Percentiles rank a stretch among this genome's conserved stretches.
These are phyloP conservation scores for Oceanodroma leucorhoa DNA, from an alignment of 2,797 vertebrate species.

Conservation along the genomic window DNA sequence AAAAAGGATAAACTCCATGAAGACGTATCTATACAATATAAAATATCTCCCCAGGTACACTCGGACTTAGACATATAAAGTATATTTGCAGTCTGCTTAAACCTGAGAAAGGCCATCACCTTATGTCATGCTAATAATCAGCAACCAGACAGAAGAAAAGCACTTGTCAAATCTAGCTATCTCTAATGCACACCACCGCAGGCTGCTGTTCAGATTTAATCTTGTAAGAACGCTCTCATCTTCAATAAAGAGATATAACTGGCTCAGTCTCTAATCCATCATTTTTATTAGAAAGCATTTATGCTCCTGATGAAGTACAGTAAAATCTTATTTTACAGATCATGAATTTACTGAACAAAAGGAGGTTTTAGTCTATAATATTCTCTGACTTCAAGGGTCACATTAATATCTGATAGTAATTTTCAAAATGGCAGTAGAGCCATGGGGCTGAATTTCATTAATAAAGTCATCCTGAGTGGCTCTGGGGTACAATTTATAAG, in stretches of 20 bases:
- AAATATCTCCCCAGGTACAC: not conserved
- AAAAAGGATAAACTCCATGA: not conserved
- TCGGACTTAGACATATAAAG: not conserved
- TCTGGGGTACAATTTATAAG: not conserved
- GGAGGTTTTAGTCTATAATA: not conserved
- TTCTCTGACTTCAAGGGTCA: not conserved
- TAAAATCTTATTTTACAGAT: constrained; percentile 1
- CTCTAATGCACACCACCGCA: not conserved
- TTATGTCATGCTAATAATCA: not conserved
- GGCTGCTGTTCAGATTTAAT: not conserved
- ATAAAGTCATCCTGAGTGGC: not conserved
- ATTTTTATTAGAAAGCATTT: constrained; percentile 24
- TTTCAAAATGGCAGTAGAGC: not conserved
- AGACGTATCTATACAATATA: not conserved
- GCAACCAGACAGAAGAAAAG: not conserved
- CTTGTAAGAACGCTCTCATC: not conserved
- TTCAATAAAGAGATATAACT: not conserved
- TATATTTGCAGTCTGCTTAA: not conserved
- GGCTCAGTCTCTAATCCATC: not conserved
- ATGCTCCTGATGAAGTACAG: not conserved
- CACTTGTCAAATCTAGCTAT: not conserved
- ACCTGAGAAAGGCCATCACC: not conserved
- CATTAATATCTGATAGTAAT: not conserved
- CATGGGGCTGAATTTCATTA: not conserved
- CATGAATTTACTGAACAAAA: not conserved